phyloP scores from a whole-genome alignment of 2,888 invertebrate genomes.

The Steromphala cineraria region DNA sequence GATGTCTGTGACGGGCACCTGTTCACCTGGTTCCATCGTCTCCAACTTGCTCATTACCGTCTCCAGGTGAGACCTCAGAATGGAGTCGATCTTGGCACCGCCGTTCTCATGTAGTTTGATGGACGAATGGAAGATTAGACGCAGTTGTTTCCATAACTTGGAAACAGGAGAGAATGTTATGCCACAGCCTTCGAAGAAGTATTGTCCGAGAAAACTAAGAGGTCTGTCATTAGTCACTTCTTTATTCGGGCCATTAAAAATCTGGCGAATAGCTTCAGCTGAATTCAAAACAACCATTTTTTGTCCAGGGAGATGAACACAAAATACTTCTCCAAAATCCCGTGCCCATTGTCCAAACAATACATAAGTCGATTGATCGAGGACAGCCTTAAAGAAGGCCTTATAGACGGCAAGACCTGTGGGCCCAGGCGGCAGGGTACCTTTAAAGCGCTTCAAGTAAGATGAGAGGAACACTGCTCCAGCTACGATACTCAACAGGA shows the following conservation, averaged over 20 bases:
- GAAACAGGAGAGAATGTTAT: background rate
- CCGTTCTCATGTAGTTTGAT: background rate
- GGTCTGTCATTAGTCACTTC: background rate
- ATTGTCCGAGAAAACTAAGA: background rate
- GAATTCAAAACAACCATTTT: background rate
- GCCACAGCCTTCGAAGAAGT: background rate
- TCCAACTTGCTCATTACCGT: too few relatives aligned
- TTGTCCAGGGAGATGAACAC: background rate
- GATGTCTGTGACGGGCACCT: background rate
- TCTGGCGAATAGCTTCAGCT: background rate
- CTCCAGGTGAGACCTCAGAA: background rate
- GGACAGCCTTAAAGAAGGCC: background rate
- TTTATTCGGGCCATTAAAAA: background rate
- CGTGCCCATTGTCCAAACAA: background rate
- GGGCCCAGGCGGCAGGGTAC: too few relatives aligned
- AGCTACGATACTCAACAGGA: too few relatives aligned
- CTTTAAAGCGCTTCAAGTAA: too few relatives aligned
- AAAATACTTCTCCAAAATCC: background rate
- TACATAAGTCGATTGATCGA: background rate
- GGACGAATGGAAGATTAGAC: background rate
- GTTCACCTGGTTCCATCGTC: background rate
- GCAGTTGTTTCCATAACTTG: background rate
- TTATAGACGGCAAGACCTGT: too few relatives aligned
- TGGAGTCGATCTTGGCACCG: background rate
- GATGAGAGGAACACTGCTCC: too few relatives aligned